phyloP scores from a whole-genome alignment of 2,797 vertebrate genomes.

The Hydrophis major region DNA sequence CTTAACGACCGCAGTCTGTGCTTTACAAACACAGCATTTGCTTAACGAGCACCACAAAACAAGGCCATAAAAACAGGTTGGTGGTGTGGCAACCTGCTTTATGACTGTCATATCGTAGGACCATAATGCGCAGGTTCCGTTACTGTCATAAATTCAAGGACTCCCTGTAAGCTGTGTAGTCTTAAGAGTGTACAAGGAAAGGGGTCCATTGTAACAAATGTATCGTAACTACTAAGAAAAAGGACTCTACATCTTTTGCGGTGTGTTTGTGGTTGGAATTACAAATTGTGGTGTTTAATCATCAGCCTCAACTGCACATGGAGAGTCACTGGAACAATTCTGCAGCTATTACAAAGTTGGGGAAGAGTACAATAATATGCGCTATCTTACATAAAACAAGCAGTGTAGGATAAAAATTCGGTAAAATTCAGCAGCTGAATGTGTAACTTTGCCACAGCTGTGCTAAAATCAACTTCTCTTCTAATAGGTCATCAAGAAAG shows the following conservation, averaged over 20 bases:
- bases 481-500: conserved; percentile 92
- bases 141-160: too few species aligned
- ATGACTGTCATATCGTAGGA: too few species aligned
- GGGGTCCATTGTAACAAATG: background rate
- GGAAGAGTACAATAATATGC: background rate
- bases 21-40: too few species aligned
- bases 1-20: too few species aligned
- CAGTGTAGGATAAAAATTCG: background rate
- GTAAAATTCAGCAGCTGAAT: background rate
- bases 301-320: too few species aligned
- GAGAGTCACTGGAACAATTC: background rate
- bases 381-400: background rate
- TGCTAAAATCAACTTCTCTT: conserved; percentile 16
- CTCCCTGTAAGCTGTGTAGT: background rate
- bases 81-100: too few species aligned
- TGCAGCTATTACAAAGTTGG: background rate
- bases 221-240: background rate
- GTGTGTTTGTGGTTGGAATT: background rate
- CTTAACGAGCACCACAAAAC: too few species aligned
- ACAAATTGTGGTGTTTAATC: too few species aligned
- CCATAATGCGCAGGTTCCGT: too few species aligned
- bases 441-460: background rate
- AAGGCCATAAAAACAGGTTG: too few species aligned
- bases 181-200: background rate
- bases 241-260: background rate